Evolutionary conservation across 2,797 vertebrate species (phyloP).

Genomic region (Oreochromis grahami): DNA sequence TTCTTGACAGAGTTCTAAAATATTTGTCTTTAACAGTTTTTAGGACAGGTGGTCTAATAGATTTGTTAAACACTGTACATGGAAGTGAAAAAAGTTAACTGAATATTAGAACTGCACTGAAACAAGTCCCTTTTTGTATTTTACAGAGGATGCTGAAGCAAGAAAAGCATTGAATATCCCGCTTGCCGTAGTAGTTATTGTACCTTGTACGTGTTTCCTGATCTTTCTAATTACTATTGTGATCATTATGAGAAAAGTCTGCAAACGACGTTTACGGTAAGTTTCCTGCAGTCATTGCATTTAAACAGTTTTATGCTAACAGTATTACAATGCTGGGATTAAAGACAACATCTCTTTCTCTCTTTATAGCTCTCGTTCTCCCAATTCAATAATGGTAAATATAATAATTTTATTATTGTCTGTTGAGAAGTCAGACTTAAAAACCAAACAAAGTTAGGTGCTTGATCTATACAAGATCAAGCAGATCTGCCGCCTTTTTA

Average conservation of each 20-base stretch:
- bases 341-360: neutral
- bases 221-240: neutral
- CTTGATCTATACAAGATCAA: neutral
- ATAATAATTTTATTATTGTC: neutral
- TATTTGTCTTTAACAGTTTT: neutral
- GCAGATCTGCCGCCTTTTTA: neutral
- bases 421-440: neutral
- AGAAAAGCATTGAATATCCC: neutral
- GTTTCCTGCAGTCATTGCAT: neutral
- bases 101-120: neutral
- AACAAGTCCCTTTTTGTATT: neutral
- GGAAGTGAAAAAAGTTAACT: neutral
- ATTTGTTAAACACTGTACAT: neutral
- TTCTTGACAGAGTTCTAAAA: neutral
- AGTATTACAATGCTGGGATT: neutral
- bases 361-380: neutral
- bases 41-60: neutral
- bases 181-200: neutral
- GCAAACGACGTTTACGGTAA: neutral
- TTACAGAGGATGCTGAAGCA: neutral
- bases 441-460: no score
- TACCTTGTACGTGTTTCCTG: neutral
- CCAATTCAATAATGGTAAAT: conserved; percentile 13
- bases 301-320: neutral
- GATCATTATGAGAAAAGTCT: neutral